Evolutionary conservation across 2,888 invertebrate genomes (phyloP), one percentile per base, ranked within the genome.

Genomic region (Synergus japonicus): DNA sequence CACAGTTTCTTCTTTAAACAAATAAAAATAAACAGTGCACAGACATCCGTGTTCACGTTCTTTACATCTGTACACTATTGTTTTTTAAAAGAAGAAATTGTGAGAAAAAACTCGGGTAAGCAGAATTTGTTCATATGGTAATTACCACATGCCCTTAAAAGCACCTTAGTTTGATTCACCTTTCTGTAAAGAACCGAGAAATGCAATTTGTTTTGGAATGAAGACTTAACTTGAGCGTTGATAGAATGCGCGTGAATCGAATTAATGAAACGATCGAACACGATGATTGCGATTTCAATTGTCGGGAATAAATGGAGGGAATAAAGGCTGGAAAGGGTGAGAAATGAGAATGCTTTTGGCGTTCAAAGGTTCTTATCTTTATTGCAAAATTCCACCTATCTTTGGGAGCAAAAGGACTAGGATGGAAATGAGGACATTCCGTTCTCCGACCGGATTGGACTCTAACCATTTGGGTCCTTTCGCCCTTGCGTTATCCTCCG

Each of bases 391-490:
- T 86, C 87, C 87, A 82, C 83, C 87, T 87, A 88, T 85, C 86
- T 87, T 87, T 79, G 85, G 85, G 81, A 86, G 85, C 82, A 86
- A 83, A 85, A 88, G 84, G 85, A 82, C 83, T 81, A 82, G 86
- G 83, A 85, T 88, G 84, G 85, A 82, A 83, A 81, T 82, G 83
- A 84, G 86, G 89, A 90, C 88, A 90, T 90, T 90, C 90, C 90
- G 85, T 86, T 86, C 84, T 82, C 83, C 81, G 79, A 80, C 80
- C 82, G 86, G 88, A 90, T 89, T 87, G 86, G 87, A 86, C 86
- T 87, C 85, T 82, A 83, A 85, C 87, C 88, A 88, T 90, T 89
- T 89, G 89, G 86, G 88, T 88, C 87, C 88, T 88, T 87, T 85
- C 86, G 87, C 82, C 82, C 80, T 83, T 84, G 86, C 41, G 41